Conservation (phyloP, 2,888 invertebrate genomes). For the Troilus luridus region DNA sequence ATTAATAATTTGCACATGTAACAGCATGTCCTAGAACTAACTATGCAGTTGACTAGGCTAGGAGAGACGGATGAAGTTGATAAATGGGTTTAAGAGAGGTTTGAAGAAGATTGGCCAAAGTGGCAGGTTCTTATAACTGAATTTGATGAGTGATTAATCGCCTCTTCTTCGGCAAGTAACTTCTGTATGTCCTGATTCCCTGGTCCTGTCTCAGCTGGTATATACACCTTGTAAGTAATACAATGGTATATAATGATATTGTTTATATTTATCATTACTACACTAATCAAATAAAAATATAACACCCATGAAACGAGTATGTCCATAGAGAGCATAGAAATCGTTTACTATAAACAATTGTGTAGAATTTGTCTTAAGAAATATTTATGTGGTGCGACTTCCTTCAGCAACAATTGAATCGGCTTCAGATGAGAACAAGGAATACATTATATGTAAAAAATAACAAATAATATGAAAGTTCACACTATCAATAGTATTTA, state of each 20-base stretch:
- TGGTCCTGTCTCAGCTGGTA: not conserved
- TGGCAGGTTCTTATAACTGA: slow-evolving; percentile 27
- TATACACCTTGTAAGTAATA: not conserved
- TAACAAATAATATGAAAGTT: no score
- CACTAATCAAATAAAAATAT: no score
- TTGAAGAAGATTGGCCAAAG: slow-evolving; percentile 18
- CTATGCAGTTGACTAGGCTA: not conserved
- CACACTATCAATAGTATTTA: no score
- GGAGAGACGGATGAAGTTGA: not conserved
- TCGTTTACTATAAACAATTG: no score
- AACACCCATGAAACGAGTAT: no score
- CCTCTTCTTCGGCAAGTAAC: not conserved
- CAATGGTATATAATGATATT: not conserved
- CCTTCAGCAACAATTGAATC: no score
- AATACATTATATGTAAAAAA: no score
- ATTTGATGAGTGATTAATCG: slow-evolving; percentile 36
- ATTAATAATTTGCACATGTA: no score
- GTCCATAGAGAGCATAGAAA: no score
- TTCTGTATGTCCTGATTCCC: not conserved
- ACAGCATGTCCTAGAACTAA: not conserved
- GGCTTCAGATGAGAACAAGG: no score
- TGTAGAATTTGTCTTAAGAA: no score
- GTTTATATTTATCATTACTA: not conserved
- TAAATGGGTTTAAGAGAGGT: slow-evolving; percentile 24
- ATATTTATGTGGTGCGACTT: no score